phyloP scores from a whole-genome alignment of 2,797 vertebrate species.

The Periparus ater region DNA sequence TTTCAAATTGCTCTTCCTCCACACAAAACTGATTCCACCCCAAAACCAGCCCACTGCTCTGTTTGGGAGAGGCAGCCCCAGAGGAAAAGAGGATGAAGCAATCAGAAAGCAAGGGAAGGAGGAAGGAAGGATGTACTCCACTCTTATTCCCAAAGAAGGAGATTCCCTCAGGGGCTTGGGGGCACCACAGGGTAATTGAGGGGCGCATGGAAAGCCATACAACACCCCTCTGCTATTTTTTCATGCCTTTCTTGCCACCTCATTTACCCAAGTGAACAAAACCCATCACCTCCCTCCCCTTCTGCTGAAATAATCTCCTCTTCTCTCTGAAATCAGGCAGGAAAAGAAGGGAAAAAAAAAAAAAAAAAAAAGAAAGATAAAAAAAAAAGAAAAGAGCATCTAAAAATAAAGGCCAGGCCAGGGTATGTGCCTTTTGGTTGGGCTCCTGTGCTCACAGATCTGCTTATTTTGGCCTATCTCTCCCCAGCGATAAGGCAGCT shows the following conservation, averaged over 20 bases:
- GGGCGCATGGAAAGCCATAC: background rate
- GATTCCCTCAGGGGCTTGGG: background rate
- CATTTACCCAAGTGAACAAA: conserved; percentile 32
- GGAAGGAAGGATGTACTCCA: background rate
- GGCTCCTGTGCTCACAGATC: conserved; percentile 80
- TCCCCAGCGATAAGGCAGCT: conserved; percentile 90
- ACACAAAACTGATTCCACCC: background rate
- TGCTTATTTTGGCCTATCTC: conserved; percentile 87
- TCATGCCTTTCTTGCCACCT: conserved; percentile 23
- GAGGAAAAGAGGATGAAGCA: background rate
- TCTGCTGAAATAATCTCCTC: conserved; percentile 59
- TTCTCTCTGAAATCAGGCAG: conserved; percentile 50
- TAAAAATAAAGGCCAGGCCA: conserved; percentile 79
- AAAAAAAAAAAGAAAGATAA: background rate
- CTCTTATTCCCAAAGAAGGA: background rate
- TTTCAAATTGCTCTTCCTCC: background rate
- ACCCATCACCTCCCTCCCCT: conserved; percentile 25
- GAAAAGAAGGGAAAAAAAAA: background rate
- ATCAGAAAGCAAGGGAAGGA: background rate
- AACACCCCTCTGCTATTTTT: background rate
- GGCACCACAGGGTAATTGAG: background rate
- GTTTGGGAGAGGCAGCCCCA: background rate
- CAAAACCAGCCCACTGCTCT: background rate
- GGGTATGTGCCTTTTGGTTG: conserved; percentile 79
- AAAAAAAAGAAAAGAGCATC: conserved; percentile 52